Conservation (phyloP, 2,113 vertebrate species). For the Centrocercus urophasianus region DNA sequence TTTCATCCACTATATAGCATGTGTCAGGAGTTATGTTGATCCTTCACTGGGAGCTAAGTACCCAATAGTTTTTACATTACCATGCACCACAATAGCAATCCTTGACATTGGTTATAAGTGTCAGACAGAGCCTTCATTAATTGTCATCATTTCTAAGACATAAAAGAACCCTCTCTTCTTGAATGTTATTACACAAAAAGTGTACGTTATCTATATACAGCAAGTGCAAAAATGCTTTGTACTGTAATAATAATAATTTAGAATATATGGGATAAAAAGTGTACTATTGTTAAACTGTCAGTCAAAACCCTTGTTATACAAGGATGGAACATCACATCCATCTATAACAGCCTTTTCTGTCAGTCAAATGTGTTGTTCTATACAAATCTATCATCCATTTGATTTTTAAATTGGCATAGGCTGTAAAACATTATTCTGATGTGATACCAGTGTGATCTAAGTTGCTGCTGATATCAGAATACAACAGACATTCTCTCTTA, state of each 20-base stretch:
- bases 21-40: constrained; percentile 51
- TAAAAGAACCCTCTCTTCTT: constrained; percentile 38
- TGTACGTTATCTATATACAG: constrained; percentile 49
- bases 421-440: constrained; percentile 67
- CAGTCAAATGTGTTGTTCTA: constrained; percentile 69
- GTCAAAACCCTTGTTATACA: constrained; percentile 70
- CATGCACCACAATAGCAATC: constrained; percentile 41
- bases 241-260: constrained; percentile 69
- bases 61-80: constrained; percentile 32
- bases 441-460: constrained; percentile 56
- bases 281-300: constrained; percentile 75
- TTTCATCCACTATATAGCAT: not conserved
- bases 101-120: constrained; percentile 55
- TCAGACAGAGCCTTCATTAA: constrained; percentile 49
- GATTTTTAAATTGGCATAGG: constrained; percentile 72
- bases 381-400: constrained; percentile 68
- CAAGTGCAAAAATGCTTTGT: constrained; percentile 56
- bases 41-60: constrained; percentile 20
- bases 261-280: constrained; percentile 57
- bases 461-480: constrained; percentile 37
- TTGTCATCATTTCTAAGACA: constrained; percentile 38
- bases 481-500: not conserved
- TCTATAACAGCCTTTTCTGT: constrained; percentile 68
- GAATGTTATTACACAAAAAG: constrained; percentile 54
- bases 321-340: constrained; percentile 63